A percentile compares a stretch with the other conserved stretches of the same genome.
Evolutionary conservation across 2,888 invertebrate species (phyloP).

Genomic region (Protonemura montana): DNA sequence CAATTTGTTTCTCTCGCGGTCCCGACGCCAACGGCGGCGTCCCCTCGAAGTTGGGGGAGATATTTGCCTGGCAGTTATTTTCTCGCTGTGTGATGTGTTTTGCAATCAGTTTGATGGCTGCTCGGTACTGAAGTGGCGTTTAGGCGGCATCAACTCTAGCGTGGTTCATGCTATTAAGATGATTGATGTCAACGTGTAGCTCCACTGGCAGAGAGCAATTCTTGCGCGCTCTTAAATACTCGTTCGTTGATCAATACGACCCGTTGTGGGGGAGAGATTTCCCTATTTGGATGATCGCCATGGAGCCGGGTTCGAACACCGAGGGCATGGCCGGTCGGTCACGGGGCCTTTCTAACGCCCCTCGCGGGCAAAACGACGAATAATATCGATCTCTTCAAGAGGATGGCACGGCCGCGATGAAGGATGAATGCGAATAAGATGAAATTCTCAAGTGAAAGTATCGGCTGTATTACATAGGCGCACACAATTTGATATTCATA

Average conservation of each 20-base stretch:
- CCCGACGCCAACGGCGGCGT: neutral
- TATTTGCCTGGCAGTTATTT: neutral
- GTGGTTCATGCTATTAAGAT: conserved; percentile 24
- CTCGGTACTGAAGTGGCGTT: neutral
- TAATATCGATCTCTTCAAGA: conserved; percentile 20
- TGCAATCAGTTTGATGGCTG: neutral
- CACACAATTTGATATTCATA: conserved; percentile 16
- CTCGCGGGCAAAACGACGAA: neutral
- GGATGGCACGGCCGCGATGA: neutral
- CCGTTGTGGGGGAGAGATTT: neutral
- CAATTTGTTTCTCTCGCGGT: neutral
- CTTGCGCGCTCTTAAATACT: conserved; percentile 18
- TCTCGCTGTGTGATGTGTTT: neutral
- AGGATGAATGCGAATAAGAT: conserved; percentile 19
- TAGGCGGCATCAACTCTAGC: neutral
- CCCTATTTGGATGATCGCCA: conserved; percentile 2
- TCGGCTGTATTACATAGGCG: neutral
- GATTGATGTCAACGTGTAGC: conserved; percentile 22
- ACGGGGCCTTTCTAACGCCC: neutral
- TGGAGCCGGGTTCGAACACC: neutral
- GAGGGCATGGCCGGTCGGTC: neutral
- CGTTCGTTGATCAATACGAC: conserved; percentile 16
- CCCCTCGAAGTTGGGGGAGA: neutral
- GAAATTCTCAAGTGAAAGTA: conserved; percentile 18
- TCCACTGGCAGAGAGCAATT: neutral